phyloP scores from a whole-genome alignment of 2,797 vertebrate genomes.

The Eidolon dupreanum region DNA sequence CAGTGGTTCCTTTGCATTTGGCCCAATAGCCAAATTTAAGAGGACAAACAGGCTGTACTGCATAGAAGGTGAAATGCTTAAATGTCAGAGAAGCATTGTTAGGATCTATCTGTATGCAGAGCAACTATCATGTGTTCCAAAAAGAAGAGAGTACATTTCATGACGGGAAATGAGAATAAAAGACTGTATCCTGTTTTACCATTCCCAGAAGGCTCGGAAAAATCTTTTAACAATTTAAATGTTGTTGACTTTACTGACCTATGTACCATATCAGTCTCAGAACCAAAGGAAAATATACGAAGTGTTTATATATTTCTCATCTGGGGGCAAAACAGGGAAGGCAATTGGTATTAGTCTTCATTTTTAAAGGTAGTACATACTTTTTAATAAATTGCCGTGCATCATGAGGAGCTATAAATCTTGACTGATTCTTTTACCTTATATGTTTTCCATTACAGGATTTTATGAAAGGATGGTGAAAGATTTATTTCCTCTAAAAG shows the following conservation, averaged over 20 bases:
- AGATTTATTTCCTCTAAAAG: neutral
- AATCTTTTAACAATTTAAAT: constrained; percentile 84
- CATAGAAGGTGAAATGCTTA: constrained; percentile 85
- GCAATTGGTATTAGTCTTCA: neutral
- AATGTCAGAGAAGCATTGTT: constrained; percentile 89
- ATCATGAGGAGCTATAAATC: neutral
- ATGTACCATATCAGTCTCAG: constrained; percentile 71
- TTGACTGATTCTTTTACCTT: neutral
- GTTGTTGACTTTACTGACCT: constrained; percentile 83
- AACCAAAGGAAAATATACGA: constrained; percentile 82
- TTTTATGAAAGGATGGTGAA: neutral
- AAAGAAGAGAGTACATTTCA: constrained; percentile 83
- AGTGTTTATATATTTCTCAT: constrained; percentile 75
- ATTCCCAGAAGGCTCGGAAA: constrained; percentile 83
- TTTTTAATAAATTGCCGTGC: neutral
- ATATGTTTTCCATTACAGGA: neutral
- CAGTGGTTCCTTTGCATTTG: constrained; percentile 89
- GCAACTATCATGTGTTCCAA: constrained; percentile 85
- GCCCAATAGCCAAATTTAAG: constrained; percentile 84
- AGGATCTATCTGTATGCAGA: constrained; percentile 85
- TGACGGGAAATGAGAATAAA: constrained; percentile 85
- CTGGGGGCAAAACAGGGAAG: neutral
- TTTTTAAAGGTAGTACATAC: neutral
- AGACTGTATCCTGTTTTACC: constrained; percentile 86
- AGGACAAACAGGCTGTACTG: constrained; percentile 86